Conservation (phyloP, 2,113 vertebrate species). For the Toxostoma redivivum region DNA sequence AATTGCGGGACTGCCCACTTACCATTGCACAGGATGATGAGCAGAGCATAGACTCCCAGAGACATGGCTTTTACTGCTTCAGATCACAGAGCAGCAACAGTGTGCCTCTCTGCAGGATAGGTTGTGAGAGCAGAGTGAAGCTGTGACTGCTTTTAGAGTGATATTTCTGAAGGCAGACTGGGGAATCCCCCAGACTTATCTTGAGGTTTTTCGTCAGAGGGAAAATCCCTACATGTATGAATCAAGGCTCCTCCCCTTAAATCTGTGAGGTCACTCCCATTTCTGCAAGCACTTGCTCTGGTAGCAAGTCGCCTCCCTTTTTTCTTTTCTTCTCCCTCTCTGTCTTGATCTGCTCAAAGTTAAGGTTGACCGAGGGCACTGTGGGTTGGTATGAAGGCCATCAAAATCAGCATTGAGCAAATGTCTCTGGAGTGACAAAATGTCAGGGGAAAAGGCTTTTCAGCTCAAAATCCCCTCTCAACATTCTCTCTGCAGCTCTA, state of each 20-base stretch:
- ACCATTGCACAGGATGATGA: conserved; percentile 65
- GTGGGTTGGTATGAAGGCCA: background rate
- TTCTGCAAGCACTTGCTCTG: background rate
- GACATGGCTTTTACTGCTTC: conserved; percentile 1
- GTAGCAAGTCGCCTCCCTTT: background rate
- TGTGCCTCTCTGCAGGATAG: background rate
- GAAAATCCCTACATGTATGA: conserved; percentile 10
- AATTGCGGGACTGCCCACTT: background rate
- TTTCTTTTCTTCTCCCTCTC: background rate
- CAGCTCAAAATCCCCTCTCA: background rate
- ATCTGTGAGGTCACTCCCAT: background rate
- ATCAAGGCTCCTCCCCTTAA: background rate
- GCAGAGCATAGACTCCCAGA: background rate
- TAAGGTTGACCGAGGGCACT: background rate
- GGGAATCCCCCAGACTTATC: conserved; percentile 26
- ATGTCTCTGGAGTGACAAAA: background rate
- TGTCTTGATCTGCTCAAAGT: background rate
- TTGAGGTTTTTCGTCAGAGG: background rate
- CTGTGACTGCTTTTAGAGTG: background rate
- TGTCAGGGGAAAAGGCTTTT: background rate
- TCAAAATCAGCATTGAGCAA: background rate
- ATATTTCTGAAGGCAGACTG: conserved; percentile 3
- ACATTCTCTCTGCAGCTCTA: background rate
- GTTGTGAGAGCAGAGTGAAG: conserved; percentile 5
- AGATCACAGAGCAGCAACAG: background rate